phyloP scores from a whole-genome alignment of 2,113 vertebrate genomes.

The Mandrillus leucophaeus region DNA sequence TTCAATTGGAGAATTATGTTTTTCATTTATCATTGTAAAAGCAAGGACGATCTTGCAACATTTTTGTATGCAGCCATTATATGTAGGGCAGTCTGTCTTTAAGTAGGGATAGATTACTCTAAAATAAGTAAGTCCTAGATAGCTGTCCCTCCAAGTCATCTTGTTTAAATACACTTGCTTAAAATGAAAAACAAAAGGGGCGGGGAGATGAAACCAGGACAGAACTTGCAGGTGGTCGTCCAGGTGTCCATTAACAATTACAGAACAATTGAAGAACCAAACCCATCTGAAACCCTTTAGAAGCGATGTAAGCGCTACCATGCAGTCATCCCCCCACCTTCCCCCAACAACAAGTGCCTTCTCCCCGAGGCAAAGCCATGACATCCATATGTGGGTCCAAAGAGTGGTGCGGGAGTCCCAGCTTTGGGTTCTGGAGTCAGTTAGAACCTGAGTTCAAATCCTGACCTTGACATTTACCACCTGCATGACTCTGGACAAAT shows the following conservation, averaged over 20 bases:
- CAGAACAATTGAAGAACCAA: background rate
- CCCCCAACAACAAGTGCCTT: background rate
- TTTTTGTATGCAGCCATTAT: constrained; percentile 88
- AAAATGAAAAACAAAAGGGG: constrained; percentile 83
- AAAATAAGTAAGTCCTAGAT: constrained; percentile 83
- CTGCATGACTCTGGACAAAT: background rate
- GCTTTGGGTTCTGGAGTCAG: background rate
- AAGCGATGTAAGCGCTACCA: background rate
- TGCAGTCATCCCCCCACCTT: background rate
- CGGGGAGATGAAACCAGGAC: background rate
- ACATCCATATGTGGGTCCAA: background rate
- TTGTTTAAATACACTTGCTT: constrained; percentile 91
- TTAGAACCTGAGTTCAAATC: background rate
- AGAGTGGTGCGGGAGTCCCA: background rate
- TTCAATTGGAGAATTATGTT: constrained; percentile 83
- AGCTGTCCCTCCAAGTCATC: constrained; percentile 85
- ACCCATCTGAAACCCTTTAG: background rate
- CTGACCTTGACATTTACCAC: background rate
- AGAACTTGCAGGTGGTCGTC: background rate
- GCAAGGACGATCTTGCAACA: constrained; percentile 88
- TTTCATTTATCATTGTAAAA: constrained; percentile 85
- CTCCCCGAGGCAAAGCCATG: background rate
- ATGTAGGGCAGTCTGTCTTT: constrained; percentile 86
- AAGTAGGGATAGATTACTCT: constrained; percentile 85
- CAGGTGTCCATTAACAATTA: background rate